These are phyloP conservation scores for Poeciliopsis turrubarensis DNA, from an alignment of 2,113 vertebrate species.

Conservation along the genomic window DNA sequence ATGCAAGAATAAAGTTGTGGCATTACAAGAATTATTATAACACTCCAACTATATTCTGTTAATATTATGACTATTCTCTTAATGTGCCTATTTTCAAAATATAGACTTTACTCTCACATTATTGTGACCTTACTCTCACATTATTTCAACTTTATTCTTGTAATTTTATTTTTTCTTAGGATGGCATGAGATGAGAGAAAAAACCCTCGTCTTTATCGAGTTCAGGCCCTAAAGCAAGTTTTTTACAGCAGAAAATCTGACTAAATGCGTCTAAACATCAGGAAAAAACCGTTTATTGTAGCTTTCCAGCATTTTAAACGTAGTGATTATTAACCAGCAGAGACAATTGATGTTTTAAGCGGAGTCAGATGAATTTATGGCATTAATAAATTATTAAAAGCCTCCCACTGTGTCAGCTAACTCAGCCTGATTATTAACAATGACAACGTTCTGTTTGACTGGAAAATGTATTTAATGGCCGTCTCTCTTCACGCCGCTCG, in stretches of 20 bases:
- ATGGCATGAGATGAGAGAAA: neutral
- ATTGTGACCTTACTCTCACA: too few relatives aligned
- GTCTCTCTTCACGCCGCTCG: conserved; percentile 7
- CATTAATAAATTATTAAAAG: conserved; percentile 4
- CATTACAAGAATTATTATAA: too few relatives aligned
- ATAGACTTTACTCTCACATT: too few relatives aligned
- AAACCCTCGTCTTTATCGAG: too few relatives aligned
- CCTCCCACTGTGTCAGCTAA: neutral
- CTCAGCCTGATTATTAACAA: conserved; percentile 1
- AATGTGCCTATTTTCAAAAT: too few relatives aligned
- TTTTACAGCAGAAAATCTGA: neutral
- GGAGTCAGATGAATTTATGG: neutral
- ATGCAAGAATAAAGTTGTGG: too few relatives aligned
- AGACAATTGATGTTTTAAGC: neutral
- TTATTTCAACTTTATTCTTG: too few relatives aligned
- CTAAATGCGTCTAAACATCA: neutral
- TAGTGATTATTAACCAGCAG: neutral
- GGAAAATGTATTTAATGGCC: conserved; percentile 25
- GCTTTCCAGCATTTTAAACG: neutral
- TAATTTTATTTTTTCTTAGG: too few relatives aligned
- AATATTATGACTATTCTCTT: too few relatives aligned
- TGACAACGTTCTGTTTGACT: conserved; percentile 9
- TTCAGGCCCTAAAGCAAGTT: neutral
- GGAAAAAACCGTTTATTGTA: neutral
- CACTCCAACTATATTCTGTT: too few relatives aligned